phyloP scores from a whole-genome alignment of 2,113 vertebrate species.

The Ceyx melanurus region DNA sequence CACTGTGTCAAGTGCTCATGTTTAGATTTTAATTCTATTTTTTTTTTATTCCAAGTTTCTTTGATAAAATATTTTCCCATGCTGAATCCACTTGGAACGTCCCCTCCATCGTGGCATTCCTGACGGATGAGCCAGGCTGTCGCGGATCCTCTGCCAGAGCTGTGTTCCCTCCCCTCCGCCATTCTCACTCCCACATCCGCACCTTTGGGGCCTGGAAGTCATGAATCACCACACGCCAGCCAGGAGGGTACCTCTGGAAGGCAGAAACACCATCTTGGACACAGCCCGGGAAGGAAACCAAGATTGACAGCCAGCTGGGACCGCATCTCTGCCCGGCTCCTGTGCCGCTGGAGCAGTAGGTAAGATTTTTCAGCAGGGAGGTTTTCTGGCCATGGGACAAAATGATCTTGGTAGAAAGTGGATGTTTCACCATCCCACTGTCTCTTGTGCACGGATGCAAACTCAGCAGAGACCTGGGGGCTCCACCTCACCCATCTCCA shows the following conservation, averaged over 20 bases:
- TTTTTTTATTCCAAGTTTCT: conserved; percentile 65
- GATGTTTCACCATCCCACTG: accelerated
- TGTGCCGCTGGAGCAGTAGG: background rate
- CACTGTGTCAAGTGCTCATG: conserved; percentile 38
- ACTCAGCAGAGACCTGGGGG: background rate
- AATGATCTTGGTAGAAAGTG: background rate
- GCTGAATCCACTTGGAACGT: conserved; percentile 61
- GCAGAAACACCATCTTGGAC: background rate
- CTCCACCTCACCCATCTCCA: background rate
- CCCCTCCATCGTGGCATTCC: conserved; percentile 19
- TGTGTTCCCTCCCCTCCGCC: background rate
- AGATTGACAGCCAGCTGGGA: background rate
- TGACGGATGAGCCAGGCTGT: background rate
- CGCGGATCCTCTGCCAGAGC: background rate
- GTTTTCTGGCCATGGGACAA: background rate
- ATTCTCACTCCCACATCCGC: conserved; percentile 45
- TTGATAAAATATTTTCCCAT: conserved; percentile 81
- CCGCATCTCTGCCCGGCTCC: background rate
- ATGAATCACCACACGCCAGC: background rate
- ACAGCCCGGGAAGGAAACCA: accelerated
- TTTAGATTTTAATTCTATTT: conserved; percentile 67
- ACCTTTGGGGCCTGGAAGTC: conserved; percentile 27
- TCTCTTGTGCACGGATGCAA: accelerated
- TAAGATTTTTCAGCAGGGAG: background rate
- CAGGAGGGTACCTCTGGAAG: background rate